These are phyloP conservation scores for Tachina fera DNA, from an alignment of 2,888 invertebrate species.

Conservation along the genomic window DNA sequence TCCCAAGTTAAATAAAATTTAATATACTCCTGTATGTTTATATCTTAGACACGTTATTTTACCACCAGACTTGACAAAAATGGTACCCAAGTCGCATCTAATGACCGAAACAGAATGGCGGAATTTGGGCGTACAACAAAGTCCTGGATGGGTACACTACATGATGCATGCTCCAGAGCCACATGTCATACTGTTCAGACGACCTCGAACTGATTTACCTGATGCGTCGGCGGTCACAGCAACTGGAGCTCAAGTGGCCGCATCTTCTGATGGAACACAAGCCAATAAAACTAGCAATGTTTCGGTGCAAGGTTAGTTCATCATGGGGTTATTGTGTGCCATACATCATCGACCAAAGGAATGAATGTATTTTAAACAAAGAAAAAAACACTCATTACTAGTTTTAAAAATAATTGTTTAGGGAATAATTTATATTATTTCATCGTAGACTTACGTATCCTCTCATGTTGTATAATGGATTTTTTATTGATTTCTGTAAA, in stretches of 20 bases:
- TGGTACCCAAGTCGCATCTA: conserved; percentile 94
- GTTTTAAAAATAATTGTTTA: conserved; percentile 37
- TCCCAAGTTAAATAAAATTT: not conserved
- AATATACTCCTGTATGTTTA: not conserved
- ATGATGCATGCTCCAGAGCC: conserved; percentile 95
- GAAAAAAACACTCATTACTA: conserved; percentile 9
- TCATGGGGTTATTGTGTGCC: conserved; percentile 6
- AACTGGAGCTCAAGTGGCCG: conserved; percentile 11
- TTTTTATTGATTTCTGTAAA: conserved; percentile 25
- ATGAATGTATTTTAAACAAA: conserved; percentile 7
- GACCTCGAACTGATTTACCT: conserved; percentile 82
- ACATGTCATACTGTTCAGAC: conserved; percentile 92
- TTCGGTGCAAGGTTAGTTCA: conserved; percentile 68
- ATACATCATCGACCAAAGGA: conserved; percentile 47
- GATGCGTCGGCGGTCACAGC: conserved; percentile 35
- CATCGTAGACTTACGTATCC: conserved; percentile 32
- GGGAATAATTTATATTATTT: conserved; percentile 26
- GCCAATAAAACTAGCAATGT: conserved; percentile 66
- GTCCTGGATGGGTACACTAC: conserved; percentile 89
- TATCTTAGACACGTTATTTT: conserved; percentile 93
- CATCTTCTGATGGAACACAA: conserved; percentile 40
- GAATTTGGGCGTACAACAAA: conserved; percentile 96
- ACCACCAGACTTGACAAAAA: conserved; percentile 91
- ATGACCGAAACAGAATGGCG: conserved; percentile 98
- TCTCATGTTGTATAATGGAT: conserved; percentile 9